A percentile compares a stretch with the other conserved stretches of the same genome.
Evolutionary conservation across 2,888 invertebrate species (phyloP).

Genomic region (Iphiclides podalirius): DNA sequence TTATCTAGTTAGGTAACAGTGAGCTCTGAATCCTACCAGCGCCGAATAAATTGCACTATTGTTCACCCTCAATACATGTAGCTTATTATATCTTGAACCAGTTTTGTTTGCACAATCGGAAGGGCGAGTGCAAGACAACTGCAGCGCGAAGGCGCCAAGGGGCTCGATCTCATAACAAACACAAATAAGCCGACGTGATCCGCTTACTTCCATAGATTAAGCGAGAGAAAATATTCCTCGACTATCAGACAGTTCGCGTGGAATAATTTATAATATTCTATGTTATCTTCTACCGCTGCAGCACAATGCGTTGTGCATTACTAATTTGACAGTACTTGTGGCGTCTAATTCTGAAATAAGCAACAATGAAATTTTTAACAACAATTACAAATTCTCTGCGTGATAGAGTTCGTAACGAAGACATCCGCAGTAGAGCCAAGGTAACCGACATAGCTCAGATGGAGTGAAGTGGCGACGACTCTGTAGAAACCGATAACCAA

Average conservation of each 20-base stretch:
- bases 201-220: constrained; percentile 73
- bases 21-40: constrained; percentile 31
- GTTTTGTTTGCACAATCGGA: constrained; percentile 54
- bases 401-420: no score
- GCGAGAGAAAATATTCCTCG: constrained; percentile 38
- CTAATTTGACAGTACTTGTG: no score
- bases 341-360: no score
- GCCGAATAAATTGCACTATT: constrained; percentile 53
- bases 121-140: constrained; percentile 43
- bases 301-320: constrained; percentile 40
- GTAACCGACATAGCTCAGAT: no score
- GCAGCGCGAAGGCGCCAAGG: constrained; percentile 54
- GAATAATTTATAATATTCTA: constrained; percentile 32
- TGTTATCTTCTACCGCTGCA: background rate
- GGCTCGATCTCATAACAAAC: constrained; percentile 74
- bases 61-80: constrained; percentile 35
- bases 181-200: constrained; percentile 78
- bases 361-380: no score
- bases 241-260: constrained; percentile 27
- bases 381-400: no score
- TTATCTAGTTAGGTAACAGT: no score
- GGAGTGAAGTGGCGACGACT: no score
- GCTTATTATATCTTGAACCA: constrained; percentile 30
- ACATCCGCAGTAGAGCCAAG: no score
- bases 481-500: no score